Evolutionary conservation across 2,888 invertebrate genomes (phyloP), one percentile per base, ranked within the genome.

Genomic region (Drosophila picticornis): DNA sequence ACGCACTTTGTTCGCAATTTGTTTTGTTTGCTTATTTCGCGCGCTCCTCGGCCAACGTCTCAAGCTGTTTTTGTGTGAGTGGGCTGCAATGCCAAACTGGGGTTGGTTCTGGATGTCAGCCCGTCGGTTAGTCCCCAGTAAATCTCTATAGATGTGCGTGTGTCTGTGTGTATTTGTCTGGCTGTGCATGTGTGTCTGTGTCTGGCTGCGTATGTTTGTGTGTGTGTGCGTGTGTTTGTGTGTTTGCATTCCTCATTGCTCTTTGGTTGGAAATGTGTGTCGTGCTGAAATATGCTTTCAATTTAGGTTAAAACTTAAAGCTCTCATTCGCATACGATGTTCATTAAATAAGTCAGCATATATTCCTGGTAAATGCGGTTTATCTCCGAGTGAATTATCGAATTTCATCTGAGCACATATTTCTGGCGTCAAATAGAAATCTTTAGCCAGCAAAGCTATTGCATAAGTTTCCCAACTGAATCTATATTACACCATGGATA

Each of bases 1-100:
- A 83, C 91, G 88, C 88, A 90, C 88, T 88, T 88, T 90, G 90
- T 90, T 88, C 81, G 80, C 88, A 90, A 88, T 88, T 88, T 90
- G 91, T 88, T 88, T 90, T 88, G 91, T 88, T 88, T 88, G 91
- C 80, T 75, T 86, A 85, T 81, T 81, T 80, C 53, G 58, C 43
- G 67, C 73, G 50, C 67, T 62, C 36, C 64, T 51, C 38, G 50
- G 38, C 56, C 65, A 56, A 29, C 51, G 81, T 80, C 77, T 76
- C 63, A 52, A 36, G 61, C 55, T 29, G 56, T 50, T 58, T 58
- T 67, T 58, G 61, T 34, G 48, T 36, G 22, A 36, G 60, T 27
- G 48, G 50, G 61, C n/a, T 38, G 60, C 50, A 51, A 16, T 50
- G 50, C 50, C 57, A 57, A 57, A 52, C 31, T 31, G 57, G 43